Percentiles rank a stretch among this genome's conserved stretches.
Evolutionary conservation across 2,888 invertebrate genomes (phyloP).

Genomic region (Homarus gammarus): DNA sequence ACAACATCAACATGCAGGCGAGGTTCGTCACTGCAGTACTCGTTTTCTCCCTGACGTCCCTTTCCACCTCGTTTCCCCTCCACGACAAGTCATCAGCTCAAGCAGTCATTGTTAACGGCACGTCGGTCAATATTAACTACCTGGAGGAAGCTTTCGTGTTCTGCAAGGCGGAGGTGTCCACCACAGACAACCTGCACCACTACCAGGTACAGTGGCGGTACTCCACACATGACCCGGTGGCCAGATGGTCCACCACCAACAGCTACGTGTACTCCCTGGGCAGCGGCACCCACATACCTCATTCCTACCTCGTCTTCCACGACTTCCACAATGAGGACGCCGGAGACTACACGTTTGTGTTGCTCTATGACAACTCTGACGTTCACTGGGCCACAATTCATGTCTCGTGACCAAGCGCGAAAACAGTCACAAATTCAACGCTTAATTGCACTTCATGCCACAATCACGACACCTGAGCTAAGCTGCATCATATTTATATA

Average conservation of each 20-base stretch:
- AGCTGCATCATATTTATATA: no score
- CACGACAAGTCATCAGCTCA: no score
- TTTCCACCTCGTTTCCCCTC: no score
- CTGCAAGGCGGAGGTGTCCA: neutral
- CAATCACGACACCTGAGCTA: no score
- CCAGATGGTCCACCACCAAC: conserved; percentile 3
- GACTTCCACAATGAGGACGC: neutral
- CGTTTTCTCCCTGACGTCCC: no score
- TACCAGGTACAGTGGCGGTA: neutral
- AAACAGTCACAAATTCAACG: no score
- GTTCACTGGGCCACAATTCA: neutral
- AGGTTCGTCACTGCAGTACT: no score
- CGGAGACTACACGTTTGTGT: conserved; percentile 3
- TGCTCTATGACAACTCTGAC: neutral
- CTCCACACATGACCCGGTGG: neutral
- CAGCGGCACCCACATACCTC: neutral
- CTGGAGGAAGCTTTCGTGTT: no score
- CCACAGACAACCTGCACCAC: neutral
- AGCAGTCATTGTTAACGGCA: neutral
- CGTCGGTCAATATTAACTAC: no score
- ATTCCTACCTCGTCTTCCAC: conserved; percentile 12
- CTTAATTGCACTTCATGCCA: no score
- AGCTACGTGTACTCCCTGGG: neutral
- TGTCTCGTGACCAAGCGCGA: neutral
- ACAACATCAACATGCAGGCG: no score